These are phyloP conservation scores for Corydoras maculifer DNA, from an alignment of 2,113 vertebrate genomes.

Conservation along the genomic window DNA sequence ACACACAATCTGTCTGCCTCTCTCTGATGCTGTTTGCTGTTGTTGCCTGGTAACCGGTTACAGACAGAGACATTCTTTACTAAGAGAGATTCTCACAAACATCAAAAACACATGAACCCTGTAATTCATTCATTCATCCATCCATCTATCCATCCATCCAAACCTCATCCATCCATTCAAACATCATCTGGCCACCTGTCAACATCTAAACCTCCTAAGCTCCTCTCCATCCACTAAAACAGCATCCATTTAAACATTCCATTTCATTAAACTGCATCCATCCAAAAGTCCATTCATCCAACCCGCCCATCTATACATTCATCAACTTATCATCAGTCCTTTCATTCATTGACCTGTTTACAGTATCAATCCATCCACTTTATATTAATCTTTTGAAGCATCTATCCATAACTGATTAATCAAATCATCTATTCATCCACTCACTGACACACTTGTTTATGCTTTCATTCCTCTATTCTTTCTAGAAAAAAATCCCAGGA, in stretches of 20 bases:
- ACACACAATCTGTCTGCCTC: constrained; percentile 42
- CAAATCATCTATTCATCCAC: not conserved
- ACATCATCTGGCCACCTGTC: no score
- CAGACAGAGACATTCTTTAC: constrained; percentile 17
- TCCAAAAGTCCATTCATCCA: no score
- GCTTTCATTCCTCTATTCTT: not conserved
- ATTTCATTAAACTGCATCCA: no score
- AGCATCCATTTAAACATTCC: no score
- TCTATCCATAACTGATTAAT: no score
- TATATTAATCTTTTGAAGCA: no score
- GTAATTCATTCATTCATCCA: not conserved
- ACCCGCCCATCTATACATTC: no score
- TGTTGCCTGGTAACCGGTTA: constrained; percentile 71
- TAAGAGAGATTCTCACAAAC: not conserved
- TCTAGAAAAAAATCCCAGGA: no score
- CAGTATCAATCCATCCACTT: not conserved
- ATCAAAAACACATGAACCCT: not conserved
- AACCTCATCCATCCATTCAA: not conserved
- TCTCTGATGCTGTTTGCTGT: constrained; percentile 54
- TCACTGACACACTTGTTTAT: not conserved
- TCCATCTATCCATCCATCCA: not conserved
- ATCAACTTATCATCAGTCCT: not conserved
- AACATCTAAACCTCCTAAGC: no score
- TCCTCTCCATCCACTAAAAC: no score
- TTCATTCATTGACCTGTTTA: not conserved